These are phyloP conservation scores for Petrocephalus schoutedeni DNA, from an alignment of 2,797 vertebrate genomes.

Conservation along the genomic window DNA sequence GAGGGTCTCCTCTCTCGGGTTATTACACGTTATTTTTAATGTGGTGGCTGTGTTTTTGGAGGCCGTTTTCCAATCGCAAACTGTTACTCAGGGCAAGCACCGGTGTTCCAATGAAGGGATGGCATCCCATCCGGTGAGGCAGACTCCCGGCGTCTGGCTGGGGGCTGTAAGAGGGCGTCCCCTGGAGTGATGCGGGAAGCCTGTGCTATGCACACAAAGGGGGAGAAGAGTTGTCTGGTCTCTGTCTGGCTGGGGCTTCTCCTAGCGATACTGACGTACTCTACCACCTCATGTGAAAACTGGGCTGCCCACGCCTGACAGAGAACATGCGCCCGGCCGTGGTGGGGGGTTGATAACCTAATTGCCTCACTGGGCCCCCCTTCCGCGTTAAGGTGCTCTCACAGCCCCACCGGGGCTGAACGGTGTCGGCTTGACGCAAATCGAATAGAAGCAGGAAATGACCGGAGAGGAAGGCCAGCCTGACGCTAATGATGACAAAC, in stretches of 20 bases:
- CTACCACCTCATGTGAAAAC: not conserved
- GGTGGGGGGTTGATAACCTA: not conserved
- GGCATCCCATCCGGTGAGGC: not conserved
- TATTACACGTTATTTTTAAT: not conserved
- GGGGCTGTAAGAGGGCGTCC: not conserved
- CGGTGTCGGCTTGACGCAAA: not conserved
- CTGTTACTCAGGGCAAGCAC: not conserved
- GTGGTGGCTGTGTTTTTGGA: not conserved
- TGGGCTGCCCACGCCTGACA: conserved; percentile 6
- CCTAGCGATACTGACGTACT: not conserved
- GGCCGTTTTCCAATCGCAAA: not conserved
- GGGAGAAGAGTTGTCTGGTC: conserved; percentile 26
- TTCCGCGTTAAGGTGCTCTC: not conserved
- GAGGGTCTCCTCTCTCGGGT: not conserved
- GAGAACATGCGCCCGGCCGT: not conserved
- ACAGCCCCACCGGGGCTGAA: not conserved
- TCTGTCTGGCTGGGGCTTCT: conserved; percentile 25
- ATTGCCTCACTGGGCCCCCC: not conserved
- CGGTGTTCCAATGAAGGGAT: not conserved
- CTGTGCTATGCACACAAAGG: not conserved
- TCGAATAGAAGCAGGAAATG: not conserved
- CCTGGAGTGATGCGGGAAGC: not conserved
- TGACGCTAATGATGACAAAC: not conserved
- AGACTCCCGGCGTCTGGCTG: not conserved
- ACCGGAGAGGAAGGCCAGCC: not conserved